Base-by-base conservation (phyloP, 2,797 vertebrate genomes). In the Tragopan temminckii region DNA sequence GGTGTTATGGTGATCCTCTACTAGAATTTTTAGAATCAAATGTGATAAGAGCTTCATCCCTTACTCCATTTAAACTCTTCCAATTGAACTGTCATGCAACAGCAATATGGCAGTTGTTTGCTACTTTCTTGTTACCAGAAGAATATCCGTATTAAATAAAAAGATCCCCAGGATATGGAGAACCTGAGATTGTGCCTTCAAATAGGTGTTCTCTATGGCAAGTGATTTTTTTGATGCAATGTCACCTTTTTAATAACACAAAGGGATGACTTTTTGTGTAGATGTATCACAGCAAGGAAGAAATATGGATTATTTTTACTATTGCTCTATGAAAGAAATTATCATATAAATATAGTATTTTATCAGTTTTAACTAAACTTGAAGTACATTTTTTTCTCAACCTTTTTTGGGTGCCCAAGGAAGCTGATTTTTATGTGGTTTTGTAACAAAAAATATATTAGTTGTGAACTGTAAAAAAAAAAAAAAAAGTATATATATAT, bases 61-160 rank as follows among this genome's bases (percentile, higher is more conserved):
- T 13, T 76, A 6, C 25, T 72, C 53, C 19, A 25, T 63, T 50
- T 76, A 45, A 70, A 25, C 8, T 93, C 31, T 87, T 84, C 21
- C 1, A 5, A 3, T 85, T 0, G 0, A 9, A 6, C 25, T 57
- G 5, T 70, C 21, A 55, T 8, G 42, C 35, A 75, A 58, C 53
- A 17, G 45, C 55, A 58, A 5, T 40, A 33, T 8, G 71, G 20
- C 16, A 58, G 16, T 53, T 77, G 23, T 75, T 71, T 20, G 18
- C 42, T 53, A 16, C 23, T 80, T 64, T 55, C 52, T 7, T 16
- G 11, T 64, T 33, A 71, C 38, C 45, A 53, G 61, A 84, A 70
- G 35, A 67, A 58, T 50, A 80, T 42, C 12, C 3, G 3, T 29
- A 25, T 46, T 40, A 35, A 29, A 31, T 3, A 53, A 16, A 16